These are phyloP conservation scores for Micoletzkya japonica DNA, from an alignment of 2,888 invertebrate genomes.

Conservation along the genomic window DNA sequence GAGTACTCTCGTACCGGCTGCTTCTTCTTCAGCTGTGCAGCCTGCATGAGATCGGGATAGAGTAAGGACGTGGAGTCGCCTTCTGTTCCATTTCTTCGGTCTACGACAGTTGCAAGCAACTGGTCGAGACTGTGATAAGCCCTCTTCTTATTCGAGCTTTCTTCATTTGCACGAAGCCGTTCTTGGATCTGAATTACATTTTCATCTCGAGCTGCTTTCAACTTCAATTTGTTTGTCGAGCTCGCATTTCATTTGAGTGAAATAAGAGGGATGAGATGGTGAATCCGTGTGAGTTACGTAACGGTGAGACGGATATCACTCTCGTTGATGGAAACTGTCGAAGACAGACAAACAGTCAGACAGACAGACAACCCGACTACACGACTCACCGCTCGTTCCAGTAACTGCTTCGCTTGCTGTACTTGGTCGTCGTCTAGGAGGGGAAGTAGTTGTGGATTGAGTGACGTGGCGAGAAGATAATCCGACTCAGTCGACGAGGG, in stretches of 20 bases:
- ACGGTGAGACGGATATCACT: no score
- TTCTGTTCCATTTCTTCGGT: slow-evolving; percentile 21
- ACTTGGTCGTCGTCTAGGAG: slow-evolving; percentile 46
- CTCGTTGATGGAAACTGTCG: no score
- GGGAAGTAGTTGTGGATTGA: slow-evolving; percentile 54
- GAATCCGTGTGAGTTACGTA: no score
- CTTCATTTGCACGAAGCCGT: slow-evolving; percentile 22
- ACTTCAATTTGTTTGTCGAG: no score
- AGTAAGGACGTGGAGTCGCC: slow-evolving; percentile 30
- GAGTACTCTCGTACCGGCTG: slow-evolving; percentile 29
- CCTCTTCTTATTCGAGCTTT: slow-evolving; percentile 15
- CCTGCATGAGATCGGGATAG: slow-evolving; percentile 41
- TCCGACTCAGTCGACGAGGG: slow-evolving; percentile 11
- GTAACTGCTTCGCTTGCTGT: slow-evolving; percentile 37
- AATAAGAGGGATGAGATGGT: neutral
- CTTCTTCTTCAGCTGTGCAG: slow-evolving; percentile 36
- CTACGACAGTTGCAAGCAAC: slow-evolving; percentile 48
- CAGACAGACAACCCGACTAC: slow-evolving; percentile 14
- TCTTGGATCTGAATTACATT: slow-evolving; percentile 20
- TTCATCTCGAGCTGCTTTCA: no score
- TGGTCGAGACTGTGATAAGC: slow-evolving; percentile 44
- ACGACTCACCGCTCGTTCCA: slow-evolving; percentile 40
- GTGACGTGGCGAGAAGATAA: slow-evolving; percentile 49
- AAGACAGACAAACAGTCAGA: no score
- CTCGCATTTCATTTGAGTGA: neutral